Conservation (phyloP, 2,797 vertebrate genomes). For the Rhinella marina region DNA sequence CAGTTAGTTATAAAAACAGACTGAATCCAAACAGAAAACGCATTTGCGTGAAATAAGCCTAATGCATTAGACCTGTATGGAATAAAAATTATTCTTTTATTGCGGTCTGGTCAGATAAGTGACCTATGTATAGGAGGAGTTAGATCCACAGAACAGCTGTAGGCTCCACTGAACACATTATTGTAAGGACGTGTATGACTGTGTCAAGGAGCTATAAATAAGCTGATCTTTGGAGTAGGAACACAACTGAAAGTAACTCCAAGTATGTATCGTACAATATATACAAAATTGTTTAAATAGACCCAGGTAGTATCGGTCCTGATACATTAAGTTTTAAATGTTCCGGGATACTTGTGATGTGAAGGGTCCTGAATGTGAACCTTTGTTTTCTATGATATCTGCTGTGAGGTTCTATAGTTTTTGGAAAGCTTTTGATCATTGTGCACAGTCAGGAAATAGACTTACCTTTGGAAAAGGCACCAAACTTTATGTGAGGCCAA, state of each 20-base stretch:
- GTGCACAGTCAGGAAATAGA: neutral
- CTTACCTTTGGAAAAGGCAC: constrained; percentile 34
- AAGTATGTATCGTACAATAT: constrained; percentile 28
- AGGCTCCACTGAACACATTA: neutral
- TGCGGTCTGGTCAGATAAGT: neutral
- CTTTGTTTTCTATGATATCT: neutral
- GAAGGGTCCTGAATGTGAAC: neutral
- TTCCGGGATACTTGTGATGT: neutral
- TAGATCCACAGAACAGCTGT: neutral
- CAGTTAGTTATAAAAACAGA: no score
- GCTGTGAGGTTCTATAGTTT: neutral
- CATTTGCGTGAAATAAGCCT: no score
- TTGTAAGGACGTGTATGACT: constrained; percentile 13
- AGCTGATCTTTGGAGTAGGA: constrained; percentile 24
- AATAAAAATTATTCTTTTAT: neutral
- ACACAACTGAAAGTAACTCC: constrained; percentile 26
- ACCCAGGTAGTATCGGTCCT: neutral
- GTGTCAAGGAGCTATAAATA: constrained; percentile 20
- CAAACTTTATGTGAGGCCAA: constrained; percentile 7
- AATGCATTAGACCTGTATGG: neutral
- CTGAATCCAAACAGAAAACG: no score
- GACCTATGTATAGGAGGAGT: neutral
- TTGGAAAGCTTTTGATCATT: constrained; percentile 14
- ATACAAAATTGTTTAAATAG: no score
- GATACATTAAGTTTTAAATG: neutral